These are phyloP conservation scores for Todus mexicanus DNA, from an alignment of 2,797 vertebrate species.

Conservation along the genomic window DNA sequence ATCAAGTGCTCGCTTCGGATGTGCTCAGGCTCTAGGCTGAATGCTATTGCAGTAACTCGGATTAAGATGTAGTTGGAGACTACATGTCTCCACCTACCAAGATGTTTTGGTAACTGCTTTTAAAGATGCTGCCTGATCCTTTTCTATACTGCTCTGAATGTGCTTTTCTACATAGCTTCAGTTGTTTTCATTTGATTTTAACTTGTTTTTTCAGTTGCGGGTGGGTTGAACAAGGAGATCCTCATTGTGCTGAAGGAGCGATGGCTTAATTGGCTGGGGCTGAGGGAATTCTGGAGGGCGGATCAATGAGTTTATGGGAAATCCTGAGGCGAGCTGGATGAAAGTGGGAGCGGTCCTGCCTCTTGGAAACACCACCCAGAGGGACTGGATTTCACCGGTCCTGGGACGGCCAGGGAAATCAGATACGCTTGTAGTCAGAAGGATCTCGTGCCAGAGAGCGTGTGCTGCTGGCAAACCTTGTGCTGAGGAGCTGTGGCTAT, in stretches of 20 bases:
- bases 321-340: neutral
- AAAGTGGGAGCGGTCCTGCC: neutral
- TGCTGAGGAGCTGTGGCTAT: neutral
- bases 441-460: neutral
- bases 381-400: rapidly evolving
- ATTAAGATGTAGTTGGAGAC: neutral
- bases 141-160: neutral
- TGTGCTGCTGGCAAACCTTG: neutral
- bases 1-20: neutral
- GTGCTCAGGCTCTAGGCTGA: neutral
- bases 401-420: neutral
- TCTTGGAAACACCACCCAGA: neutral
- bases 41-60: neutral
- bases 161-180: neutral
- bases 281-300: neutral
- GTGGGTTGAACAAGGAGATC: neutral
- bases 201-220: too few species aligned
- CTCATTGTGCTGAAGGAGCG: neutral
- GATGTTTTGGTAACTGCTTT: neutral
- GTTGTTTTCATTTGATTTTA: neutral
- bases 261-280: neutral
- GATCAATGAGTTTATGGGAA: neutral
- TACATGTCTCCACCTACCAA: too few species aligned
- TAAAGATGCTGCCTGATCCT: neutral
- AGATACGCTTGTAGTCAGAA: neutral